Base-by-base conservation (phyloP, 1,140 invertebrate genomes). In the Apis dorsata region DNA sequence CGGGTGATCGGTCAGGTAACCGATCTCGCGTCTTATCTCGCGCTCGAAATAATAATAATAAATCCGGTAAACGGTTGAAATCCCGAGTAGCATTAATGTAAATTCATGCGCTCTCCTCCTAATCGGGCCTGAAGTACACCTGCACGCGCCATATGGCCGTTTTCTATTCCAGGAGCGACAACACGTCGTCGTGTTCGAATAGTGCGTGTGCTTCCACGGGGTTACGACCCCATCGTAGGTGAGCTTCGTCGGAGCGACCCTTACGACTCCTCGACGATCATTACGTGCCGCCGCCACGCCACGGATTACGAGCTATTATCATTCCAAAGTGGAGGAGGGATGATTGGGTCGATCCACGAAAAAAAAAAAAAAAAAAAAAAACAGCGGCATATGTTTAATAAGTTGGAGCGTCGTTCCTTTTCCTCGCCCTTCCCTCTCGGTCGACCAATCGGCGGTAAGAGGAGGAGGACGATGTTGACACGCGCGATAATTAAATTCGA, bases 141-240 rank as follows among this genome's bases (percentile, higher is more conserved):
- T 94, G 93, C 93, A 90, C 70, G 78, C 86, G 85, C 93, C 93
- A 94, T 94, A 94, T 94, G 93, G 93, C 92, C 92, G 93, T 93
- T 55, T 92, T 92, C 89, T 92, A 91, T 92, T 89, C 86, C 84
- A 87, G 80, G 70, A 87, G 57, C 80, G 84, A 68, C 73, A 68
- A 82, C 74, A 84, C 66, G 70, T 49, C 21, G 77, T 3, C 5
- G 5, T 44, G 59, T 44, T 85, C 63, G 79, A 85, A 81, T 81
- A 87, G 81, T 77, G 88, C 76, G 66, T 79, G 53, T 7, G 62
- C 4, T 76, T 44, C 34, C 69, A 80, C 77, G 53, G 74, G 68
- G 79, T 68, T 89, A 85, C 83, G 88, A 90, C 90, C 89, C 90
- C 89, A 89, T 75, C 85, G 86, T 89, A 89, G 89, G 80, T 85